Evolutionary conservation across 2,888 invertebrate species (phyloP).

Genomic region (Clitarchus hookeri): DNA sequence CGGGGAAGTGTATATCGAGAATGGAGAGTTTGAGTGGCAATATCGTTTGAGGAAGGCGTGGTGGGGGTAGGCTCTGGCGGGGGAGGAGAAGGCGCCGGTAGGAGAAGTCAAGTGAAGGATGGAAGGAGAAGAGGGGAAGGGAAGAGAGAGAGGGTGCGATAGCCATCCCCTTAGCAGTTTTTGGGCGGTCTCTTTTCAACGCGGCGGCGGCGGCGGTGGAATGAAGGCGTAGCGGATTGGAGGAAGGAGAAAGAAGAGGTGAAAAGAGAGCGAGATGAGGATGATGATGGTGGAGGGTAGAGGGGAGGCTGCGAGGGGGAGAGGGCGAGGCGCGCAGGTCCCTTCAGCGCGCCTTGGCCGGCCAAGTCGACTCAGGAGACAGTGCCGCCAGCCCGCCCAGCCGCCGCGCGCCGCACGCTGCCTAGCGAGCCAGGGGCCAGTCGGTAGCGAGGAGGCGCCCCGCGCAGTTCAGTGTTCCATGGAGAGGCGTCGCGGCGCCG

Average conservation of each 20-base stretch:
- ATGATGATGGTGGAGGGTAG: neutral
- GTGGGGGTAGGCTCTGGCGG: slow-evolving; percentile 4
- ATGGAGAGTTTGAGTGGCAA: slow-evolving; percentile 31
- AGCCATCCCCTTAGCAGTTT: slow-evolving; percentile 42
- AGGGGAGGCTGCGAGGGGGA: neutral
- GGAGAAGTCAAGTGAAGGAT: slow-evolving; percentile 27
- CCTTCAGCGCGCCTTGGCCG: neutral
- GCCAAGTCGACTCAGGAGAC: neutral
- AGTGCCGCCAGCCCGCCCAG: neutral
- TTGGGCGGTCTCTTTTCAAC: slow-evolving; percentile 38
- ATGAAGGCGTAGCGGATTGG: slow-evolving; percentile 42
- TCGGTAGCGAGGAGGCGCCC: neutral
- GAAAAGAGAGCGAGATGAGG: neutral
- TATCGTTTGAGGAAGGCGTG: slow-evolving; percentile 22
- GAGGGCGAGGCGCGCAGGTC: neutral
- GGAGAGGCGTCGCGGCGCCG: neutral
- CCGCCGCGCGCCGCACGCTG: neutral
- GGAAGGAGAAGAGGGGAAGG: slow-evolving; percentile 29
- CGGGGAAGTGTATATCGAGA: slow-evolving; percentile 37
- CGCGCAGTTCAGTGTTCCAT: slow-evolving; percentile 7
- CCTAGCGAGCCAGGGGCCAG: slow-evolving; percentile 1
- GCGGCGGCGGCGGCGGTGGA: slow-evolving; percentile 26
- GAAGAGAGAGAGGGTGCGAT: slow-evolving; percentile 33
- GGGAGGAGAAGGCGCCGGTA: slow-evolving; percentile 29
- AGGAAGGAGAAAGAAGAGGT: slow-evolving; percentile 36